Conservation (phyloP, 2,113 vertebrate species). For the Corythoichthys intestinalis region DNA sequence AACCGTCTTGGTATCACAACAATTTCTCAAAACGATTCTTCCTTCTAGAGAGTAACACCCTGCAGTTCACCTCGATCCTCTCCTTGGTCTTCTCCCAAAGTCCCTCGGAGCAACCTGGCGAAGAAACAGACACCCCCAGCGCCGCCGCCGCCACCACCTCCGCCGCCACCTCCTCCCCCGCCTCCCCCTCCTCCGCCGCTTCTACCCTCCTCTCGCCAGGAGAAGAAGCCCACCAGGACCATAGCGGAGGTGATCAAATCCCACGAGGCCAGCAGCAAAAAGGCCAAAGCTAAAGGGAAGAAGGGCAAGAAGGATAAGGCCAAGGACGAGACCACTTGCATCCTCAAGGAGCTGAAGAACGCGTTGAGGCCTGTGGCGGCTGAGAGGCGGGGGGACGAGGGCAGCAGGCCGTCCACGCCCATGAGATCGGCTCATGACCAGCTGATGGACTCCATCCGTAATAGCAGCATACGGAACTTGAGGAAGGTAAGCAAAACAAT, state of each 20-base stretch:
- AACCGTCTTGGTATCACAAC: not conserved
- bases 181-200: constrained; percentile 51
- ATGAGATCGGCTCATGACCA: constrained; percentile 85
- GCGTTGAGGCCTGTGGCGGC: constrained; percentile 80
- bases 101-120: constrained; percentile 40
- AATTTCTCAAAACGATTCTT: not conserved
- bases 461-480: constrained; percentile 79
- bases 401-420: constrained; percentile 87
- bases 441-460: constrained; percentile 91
- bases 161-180: constrained; percentile 53
- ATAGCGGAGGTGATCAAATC: constrained; percentile 91
- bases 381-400: constrained; percentile 79
- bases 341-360: constrained; percentile 90
- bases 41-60: constrained; percentile 75
- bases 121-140: constrained; percentile 62
- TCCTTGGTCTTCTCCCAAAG: constrained; percentile 83
- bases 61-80: constrained; percentile 80
- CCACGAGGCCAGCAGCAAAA: constrained; percentile 79
- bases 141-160: constrained; percentile 36
- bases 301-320: constrained; percentile 64
- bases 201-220: constrained; percentile 24
- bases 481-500: constrained; percentile 72
- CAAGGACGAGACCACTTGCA: constrained; percentile 68
- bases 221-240: constrained; percentile 81
- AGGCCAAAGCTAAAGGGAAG: constrained; percentile 75